phyloP scores from a whole-genome alignment of 53 echinoderm and acorn worm species.

The Zoroaster sp. region DNA sequence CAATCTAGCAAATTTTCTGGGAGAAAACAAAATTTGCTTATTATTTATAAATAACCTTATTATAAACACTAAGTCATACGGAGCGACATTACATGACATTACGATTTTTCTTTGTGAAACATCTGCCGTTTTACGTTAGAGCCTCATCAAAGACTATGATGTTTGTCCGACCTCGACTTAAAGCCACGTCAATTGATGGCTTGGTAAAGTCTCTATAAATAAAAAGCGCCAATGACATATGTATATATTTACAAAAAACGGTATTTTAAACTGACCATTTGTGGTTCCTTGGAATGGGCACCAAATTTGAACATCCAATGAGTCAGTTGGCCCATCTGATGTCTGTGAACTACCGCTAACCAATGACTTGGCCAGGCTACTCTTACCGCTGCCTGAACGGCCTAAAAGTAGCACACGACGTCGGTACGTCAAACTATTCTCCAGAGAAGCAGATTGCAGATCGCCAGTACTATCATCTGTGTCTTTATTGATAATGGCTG shows the following conservation, averaged over 20 bases:
- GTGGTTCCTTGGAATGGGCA: slow-evolving; percentile 59
- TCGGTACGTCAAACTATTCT: slow-evolving; percentile 47
- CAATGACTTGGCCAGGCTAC: slow-evolving; percentile 66
- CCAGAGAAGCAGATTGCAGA: slow-evolving; percentile 13
- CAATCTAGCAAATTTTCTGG: slow-evolving; percentile 57
- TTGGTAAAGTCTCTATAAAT: no score
- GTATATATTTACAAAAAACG: no score
- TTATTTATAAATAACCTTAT: not conserved
- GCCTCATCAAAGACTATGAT: no score
- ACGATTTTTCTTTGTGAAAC: no score
- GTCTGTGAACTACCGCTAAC: slow-evolving; percentile 53
- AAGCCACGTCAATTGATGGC: no score
- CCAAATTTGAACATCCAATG: slow-evolving; percentile 47
- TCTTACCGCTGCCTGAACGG: slow-evolving; percentile 68
- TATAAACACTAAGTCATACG: no score
- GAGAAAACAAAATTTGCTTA: not conserved
- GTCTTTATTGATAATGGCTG: slow-evolving; percentile 44
- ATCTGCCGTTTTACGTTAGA: no score
- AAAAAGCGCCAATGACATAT: no score
- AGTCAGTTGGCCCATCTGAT: slow-evolving; percentile 56
- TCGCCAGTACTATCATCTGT: not conserved
- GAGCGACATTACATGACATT: no score
- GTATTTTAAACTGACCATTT: slow-evolving; percentile 70
- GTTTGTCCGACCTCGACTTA: no score
- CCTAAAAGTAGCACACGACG: slow-evolving; percentile 69